phyloP scores from a whole-genome alignment of 2,888 invertebrate genomes.

The Nomada ruficornis region DNA sequence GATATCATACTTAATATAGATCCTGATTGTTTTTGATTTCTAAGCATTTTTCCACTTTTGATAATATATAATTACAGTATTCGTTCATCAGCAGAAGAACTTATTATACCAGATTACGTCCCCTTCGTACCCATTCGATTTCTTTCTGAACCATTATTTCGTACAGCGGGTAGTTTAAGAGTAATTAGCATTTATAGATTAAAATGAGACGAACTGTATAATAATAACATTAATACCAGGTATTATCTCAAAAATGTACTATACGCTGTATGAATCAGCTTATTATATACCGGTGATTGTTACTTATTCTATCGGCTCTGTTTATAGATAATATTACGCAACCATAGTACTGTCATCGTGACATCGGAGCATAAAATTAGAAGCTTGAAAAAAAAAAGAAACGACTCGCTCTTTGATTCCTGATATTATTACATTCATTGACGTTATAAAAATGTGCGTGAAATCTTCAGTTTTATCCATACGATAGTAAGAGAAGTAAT shows the following conservation, averaged over 20 bases:
- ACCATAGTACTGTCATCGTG: neutral
- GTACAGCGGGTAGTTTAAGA: too few species aligned
- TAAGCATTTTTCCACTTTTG: neutral
- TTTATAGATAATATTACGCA: neutral
- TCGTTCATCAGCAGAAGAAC: too few species aligned
- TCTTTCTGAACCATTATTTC: too few species aligned
- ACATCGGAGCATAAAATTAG: neutral
- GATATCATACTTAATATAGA: neutral
- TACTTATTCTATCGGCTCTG: neutral
- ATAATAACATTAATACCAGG: neutral
- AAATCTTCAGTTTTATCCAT: neutral
- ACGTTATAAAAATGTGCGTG: neutral
- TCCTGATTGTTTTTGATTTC: neutral
- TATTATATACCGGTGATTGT: neutral
- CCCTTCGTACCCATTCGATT: too few species aligned
- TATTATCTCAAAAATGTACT: neutral
- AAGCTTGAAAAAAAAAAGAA: neutral
- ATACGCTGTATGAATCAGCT: neutral
- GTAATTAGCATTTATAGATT: too few species aligned
- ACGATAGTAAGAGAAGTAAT: conserved; percentile 9
- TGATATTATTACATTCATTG: conserved; percentile 2
- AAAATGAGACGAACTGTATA: too few species aligned
- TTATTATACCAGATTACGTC: too few species aligned
- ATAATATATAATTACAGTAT: neutral
- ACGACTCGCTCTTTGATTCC: neutral